phyloP scores from a whole-genome alignment of 2,888 invertebrate genomes.

The Gryllus longicercus region DNA sequence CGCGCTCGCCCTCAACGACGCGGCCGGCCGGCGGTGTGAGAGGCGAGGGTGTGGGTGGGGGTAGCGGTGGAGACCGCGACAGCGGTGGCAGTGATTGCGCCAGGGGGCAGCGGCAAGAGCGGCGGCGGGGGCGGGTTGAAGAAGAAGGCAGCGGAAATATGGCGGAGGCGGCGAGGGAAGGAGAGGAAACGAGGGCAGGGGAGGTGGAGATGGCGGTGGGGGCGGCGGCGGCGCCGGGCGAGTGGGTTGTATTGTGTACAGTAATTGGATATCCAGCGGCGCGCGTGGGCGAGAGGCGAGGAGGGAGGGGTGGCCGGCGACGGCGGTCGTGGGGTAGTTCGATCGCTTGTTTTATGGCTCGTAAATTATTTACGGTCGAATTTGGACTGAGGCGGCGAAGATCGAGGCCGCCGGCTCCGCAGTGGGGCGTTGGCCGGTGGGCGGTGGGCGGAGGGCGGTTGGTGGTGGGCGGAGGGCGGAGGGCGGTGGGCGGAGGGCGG shows the following conservation, averaged over 20 bases:
- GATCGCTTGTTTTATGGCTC: slow-evolving; percentile 7
- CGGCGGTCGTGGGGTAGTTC: neutral
- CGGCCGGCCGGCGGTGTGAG: slow-evolving; percentile 37
- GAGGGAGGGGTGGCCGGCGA: neutral
- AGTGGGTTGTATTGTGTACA: slow-evolving; percentile 44
- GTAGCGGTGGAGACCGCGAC: no score
- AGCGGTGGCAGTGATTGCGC: no score
- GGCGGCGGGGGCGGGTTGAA: no score
- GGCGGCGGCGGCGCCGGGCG: neutral
- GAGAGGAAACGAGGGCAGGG: no score
- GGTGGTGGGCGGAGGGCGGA: no score
- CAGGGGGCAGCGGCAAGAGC: no score
- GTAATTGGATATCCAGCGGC: slow-evolving; percentile 49
- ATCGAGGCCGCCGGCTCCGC: neutral
- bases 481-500: no score
- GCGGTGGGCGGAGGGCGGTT: no score
- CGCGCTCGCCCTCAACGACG: neutral
- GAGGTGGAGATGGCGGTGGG: no score
- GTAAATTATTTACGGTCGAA: slow-evolving; percentile 17
- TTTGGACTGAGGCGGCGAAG: neutral
- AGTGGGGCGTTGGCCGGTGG: neutral
- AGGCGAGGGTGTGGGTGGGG: slow-evolving; percentile 38
- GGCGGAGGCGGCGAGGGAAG: no score
- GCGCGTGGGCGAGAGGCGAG: neutral
- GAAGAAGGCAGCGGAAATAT: no score